Evolutionary conservation across 1,140 invertebrate species (phyloP).

Genomic region (honey bee (Apis mellifera)): Amel_HAv3.1 CM009935.2:1613501-1614000

Average conservation of each 20-base stretch:
- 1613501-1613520: neutral
- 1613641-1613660: slow-evolving; percentile 31
- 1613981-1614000: too few species aligned
- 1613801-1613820: neutral
- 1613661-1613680: slow-evolving; percentile 31
- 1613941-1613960: too few species aligned
- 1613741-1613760: slow-evolving; percentile 25
- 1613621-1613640: slow-evolving; percentile 5
- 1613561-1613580: slow-evolving; percentile 11
- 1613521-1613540: neutral
- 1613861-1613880: neutral
- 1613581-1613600: slow-evolving; percentile 24
- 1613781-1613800: slow-evolving; percentile 25
- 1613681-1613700: slow-evolving; percentile 32
- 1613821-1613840: neutral
- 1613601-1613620: neutral
- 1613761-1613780: neutral
- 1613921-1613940: too few species aligned
- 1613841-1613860: neutral
- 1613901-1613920: too few species aligned
- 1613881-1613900: neutral
- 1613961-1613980: too few species aligned
- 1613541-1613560: slow-evolving; percentile 18
- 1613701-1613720: slow-evolving; percentile 41
- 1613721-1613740: slow-evolving; percentile 21